Base-by-base conservation (phyloP, 2,797 vertebrate genomes). In the Oceanodroma leucorhoa region DNA sequence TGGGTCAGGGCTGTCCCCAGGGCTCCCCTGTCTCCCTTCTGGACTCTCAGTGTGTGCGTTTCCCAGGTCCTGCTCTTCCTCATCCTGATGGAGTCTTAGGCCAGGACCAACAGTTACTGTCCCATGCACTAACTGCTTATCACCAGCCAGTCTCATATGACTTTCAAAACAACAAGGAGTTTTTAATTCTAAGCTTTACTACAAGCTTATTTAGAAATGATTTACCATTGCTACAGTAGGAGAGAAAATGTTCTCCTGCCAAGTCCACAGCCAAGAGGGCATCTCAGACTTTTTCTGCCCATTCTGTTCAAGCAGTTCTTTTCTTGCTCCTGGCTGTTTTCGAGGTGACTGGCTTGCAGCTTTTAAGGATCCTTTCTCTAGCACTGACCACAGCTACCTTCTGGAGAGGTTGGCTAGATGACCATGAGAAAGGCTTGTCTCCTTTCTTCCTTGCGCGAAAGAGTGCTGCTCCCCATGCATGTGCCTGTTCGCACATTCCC, bases 171-270 rank as follows among this genome's bases (percentile, higher is more conserved):
- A 58, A 24, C 11, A 57, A 46, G 21, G 32, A 50, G 46, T 6
- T 75, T 70, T 69, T 40, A 73, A 70, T 50, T 46, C 41, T 34
- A 55, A 73, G 43, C 29, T 91, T 83, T 55, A 48, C 36, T 54
- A 53, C 45, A 50, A 73, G 23, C 32, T 81, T 53, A 48, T 57
- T 66, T 51, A 71, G 58, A 57, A 34, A 34, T 6, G 34, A 27
- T 65, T 91, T 78, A 41, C 60, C 3, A 0, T 61, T 50, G 73
- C 78, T 78, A 16, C 32, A 60, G 20, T 2, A 43, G 62, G 58
- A 92, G 75, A 54, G n/a, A 87, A 92, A 77, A 66, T 5, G 53
- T 78, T 67, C 16, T 55, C 24, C 76, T 82, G 41, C 58, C 73
- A 55, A 75, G n/a, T 18, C 60, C 23, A 11, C 22, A 46, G 48